Conservation (phyloP, 2,888 invertebrate species). For the Slavum lentiscoides region DNA sequence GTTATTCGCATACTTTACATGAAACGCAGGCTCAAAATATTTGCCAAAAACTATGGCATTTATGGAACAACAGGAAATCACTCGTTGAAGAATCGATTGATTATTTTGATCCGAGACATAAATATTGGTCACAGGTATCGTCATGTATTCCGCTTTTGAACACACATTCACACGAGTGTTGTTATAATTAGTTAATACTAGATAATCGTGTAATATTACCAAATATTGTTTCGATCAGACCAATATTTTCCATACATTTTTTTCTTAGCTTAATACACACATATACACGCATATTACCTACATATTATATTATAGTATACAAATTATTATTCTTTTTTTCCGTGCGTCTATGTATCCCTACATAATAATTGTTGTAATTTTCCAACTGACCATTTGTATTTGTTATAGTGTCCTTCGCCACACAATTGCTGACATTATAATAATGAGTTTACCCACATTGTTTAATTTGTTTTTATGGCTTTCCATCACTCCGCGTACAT, state of each 20-base stretch:
- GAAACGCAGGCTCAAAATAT: slow-evolving; percentile 41
- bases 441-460: slow-evolving; percentile 51
- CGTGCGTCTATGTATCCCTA: slow-evolving; percentile 18
- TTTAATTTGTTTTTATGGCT: slow-evolving; percentile 52
- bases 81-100: slow-evolving; percentile 43
- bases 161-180: background rate
- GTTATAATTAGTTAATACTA: no score
- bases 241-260: slow-evolving; percentile 14
- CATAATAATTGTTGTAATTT: slow-evolving; percentile 43
- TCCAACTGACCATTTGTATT: slow-evolving; percentile 49
- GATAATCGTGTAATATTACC: no score
- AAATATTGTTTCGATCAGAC: slow-evolving; percentile 9
- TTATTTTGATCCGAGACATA: slow-evolving; percentile 50
- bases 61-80: slow-evolving; percentile 42
- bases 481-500: slow-evolving; percentile 3
- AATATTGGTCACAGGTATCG: slow-evolving; percentile 51
- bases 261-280: slow-evolving; percentile 1
- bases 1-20: slow-evolving; percentile 2
- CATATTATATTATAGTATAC: slow-evolving; percentile 7
- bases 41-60: slow-evolving; percentile 35
- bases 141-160: slow-evolving; percentile 5
- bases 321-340: slow-evolving; percentile 31
- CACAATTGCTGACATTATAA: slow-evolving; percentile 52
- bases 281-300: background rate
- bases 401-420: slow-evolving; percentile 47